These are phyloP conservation scores for Eupithecia exiguata DNA, from an alignment of 2,888 invertebrate species.

Conservation along the genomic window DNA sequence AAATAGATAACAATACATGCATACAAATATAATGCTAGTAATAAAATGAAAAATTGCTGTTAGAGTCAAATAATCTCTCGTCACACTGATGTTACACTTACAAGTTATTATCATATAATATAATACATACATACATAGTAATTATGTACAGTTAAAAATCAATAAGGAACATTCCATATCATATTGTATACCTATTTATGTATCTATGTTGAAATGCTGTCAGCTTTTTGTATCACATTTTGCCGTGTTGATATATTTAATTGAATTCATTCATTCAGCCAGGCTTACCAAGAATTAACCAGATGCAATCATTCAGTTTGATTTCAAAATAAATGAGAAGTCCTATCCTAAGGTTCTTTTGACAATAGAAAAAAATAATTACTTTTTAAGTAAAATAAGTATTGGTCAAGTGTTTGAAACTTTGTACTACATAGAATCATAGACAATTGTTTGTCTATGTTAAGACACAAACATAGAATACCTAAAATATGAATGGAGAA, in stretches of 20 bases:
- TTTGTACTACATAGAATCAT: background rate
- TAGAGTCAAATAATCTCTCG: slow-evolving; percentile 74
- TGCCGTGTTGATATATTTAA: background rate
- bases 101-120: slow-evolving; percentile 69
- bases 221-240: background rate
- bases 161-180: slow-evolving; percentile 44
- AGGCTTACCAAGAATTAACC: background rate
- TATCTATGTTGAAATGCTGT: background rate
- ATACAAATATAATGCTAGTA: slow-evolving; percentile 59
- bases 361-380: background rate
- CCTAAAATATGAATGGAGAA: slow-evolving; percentile 22
- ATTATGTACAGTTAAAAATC: slow-evolving; percentile 63
- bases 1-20: slow-evolving; percentile 58
- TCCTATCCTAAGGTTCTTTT: background rate
- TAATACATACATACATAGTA: slow-evolving; percentile 58
- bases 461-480: background rate
- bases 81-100: slow-evolving; percentile 81
- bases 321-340: background rate
- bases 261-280: background rate
- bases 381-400: background rate
- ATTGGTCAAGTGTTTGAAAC: background rate
- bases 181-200: background rate
- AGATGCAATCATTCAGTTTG: background rate
- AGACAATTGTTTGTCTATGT: no score
- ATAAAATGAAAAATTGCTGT: slow-evolving; percentile 52